phyloP scores from a whole-genome alignment of 2,113 vertebrate genomes.

The Elephantulus edwardii region DNA sequence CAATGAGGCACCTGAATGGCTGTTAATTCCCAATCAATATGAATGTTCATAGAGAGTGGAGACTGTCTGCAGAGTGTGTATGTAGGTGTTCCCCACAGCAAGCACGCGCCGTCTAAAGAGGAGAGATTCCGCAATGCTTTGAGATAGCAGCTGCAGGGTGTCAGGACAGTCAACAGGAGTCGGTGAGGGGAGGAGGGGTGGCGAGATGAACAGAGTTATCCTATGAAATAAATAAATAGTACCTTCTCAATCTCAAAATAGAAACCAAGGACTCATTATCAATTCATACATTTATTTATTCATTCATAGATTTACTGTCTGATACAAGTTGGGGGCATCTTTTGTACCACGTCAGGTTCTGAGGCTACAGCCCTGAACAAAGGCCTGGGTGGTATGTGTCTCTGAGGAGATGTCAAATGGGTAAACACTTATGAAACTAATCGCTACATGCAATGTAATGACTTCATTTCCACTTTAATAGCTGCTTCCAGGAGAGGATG shows the following conservation, averaged over 20 bases:
- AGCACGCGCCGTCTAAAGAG: background rate
- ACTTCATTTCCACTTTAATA: conserved; percentile 4
- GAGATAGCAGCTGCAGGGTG: conserved; percentile 61
- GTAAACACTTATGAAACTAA: background rate
- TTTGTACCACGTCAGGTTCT: background rate
- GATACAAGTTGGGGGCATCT: background rate
- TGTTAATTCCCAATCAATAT: conserved; percentile 69
- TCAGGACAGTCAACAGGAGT: conserved; percentile 12
- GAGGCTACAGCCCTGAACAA: background rate
- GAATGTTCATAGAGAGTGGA: conserved; percentile 53
- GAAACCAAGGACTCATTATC: conserved; percentile 13
- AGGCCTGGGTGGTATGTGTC: background rate
- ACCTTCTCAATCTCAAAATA: background rate
- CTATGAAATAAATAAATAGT: background rate
- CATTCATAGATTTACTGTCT: conserved; percentile 1
- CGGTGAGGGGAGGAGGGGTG: background rate
- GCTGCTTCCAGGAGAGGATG: background rate
- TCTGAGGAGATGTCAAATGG: background rate
- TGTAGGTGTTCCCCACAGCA: conserved; percentile 65
- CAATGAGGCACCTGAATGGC: conserved; percentile 64
- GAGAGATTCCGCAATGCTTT: conserved; percentile 55
- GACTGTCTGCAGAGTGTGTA: conserved; percentile 42
- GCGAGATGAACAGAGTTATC: background rate
- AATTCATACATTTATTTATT: conserved; percentile 5
- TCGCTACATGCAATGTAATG: background rate